Evolutionary conservation across 2,797 vertebrate species (phyloP), one percentile per base, ranked within the genome.

Genomic region (Aeoliscus strigatus): DNA sequence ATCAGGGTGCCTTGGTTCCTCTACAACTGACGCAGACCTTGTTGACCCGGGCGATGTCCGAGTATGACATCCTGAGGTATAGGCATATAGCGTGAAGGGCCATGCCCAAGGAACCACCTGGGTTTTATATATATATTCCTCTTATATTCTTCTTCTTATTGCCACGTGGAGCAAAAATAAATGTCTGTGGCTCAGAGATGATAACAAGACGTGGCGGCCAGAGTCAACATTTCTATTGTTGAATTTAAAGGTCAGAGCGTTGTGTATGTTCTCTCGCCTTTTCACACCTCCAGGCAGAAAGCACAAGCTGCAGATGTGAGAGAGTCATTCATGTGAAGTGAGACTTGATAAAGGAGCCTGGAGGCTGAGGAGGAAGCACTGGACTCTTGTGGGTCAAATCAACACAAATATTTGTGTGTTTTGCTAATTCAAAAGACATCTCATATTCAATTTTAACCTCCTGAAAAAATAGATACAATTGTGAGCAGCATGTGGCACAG

Each of bases 291-390:
- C 55, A 29, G 70, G 69, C 47, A 2, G 45, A n/a, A 32, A 49
- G 39, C 51, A 46, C 1, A 21, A 40, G 49, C 41, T 43, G 50
- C 24, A 44, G 64, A 76, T 56, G 68, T 60, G 66, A 77, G 62
- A 65, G 62, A 81, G 73, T 46, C 75, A 75, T 57, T 79, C 69
- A 60, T 72, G 77, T 81, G 76, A 73, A 77, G 68, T 79, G 77
- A 73, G 70, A 79, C 71, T 73, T 75, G 66, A 70, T 64, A 66
- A 42, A 38, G 39, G 58, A 56, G 39, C 65, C 68, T 45, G 32
- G 23, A 62, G 64, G 18, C 63, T 52, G 39, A 38, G 31, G 52
- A 73, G 67, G 49, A 52, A 61, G 47, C 45, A 48, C 70, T 60
- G 46, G 49, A 57, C 49, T 54, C 44, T 50, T 5, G 14, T 46